Base-by-base conservation (phyloP, 1,140 invertebrate genomes). In the Episyrphus balteatus region DNA sequence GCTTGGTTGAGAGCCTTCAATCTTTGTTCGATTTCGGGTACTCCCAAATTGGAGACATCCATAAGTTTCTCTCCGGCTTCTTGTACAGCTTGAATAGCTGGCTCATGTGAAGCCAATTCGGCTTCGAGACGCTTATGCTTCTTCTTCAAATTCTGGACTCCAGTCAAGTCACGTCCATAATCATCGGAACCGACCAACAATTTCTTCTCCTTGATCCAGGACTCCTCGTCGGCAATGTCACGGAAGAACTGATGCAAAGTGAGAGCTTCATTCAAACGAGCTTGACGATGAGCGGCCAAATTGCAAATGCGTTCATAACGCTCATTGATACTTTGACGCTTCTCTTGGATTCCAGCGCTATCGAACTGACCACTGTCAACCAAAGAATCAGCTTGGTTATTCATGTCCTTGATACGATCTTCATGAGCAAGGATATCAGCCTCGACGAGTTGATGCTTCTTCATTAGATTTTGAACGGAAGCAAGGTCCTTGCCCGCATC, bases 201-300 rank as follows among this genome's bases (percentile, higher is more conserved):
- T 69, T 99, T 98, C 78, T 99, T 99, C 62, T 99, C 96, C 66
- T 98, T 98, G 62, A 99, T 99, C 96, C 96, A 99, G n/a, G 91
- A 94, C 70, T 99, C 96, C 70, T 99, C 96, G 69, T 99, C 96
- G 53, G 96, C 95, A 66, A 99, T 98, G 66, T 99, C 96, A 41
- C 96, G 76, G 79, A 99, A 94, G 83, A 99, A 99, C 72, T 99
- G 95, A 71, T 99, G 95, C 55, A 99, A 77, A 9, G 93, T 98
- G 62, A 97, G 92, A 3, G 95, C 94, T 70, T 99, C 95, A 67
- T 86, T 83, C 14, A 99, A 75, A 30, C 92, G 75, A 1, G 86
- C 84, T 59, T 95, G 79, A 36, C 95, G 77, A 61, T 97, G 88
- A 34, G 87, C 86, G n/a, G 91, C 90, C 38, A 96, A 73, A 66